Evolutionary conservation across 2,113 vertebrate species (phyloP), one percentile per base, ranked within the genome.

Genomic region (Prietella phreatophila): DNA sequence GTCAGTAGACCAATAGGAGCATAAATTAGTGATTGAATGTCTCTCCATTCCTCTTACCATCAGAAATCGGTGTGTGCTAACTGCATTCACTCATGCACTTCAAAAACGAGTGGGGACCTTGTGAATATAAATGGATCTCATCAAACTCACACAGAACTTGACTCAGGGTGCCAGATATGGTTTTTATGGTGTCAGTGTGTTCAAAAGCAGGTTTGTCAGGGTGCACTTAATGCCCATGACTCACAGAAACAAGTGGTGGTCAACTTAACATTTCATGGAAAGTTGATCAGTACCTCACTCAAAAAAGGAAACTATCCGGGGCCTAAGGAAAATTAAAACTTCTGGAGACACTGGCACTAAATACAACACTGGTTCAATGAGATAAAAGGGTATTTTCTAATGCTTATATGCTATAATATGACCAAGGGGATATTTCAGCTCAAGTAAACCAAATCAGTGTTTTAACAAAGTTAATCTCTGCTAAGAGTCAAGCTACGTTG

Each of bases 1-100:
- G 92, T 93, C 91, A 92, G 94, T 92, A 90, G 91, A 91, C 87
- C 88, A 63, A 63, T 50, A 88, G 86, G 86, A 83, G 79, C 80
- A 76, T 82, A 27, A 33, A 83, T 86, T 36, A 79, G 61, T 50
- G 76, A 84, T 22, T 88, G 79, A 88, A 82, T 61, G 86, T 78
- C 86, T 86, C 80, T 65, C 47, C 42, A 78, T 81, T 63, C 27
- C 65, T 75, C 75, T 80, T 36, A 63, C 87, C 71, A 75, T 67
- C 78, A 75, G 82, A 30, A 71, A 88, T 50, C 79, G 13, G 82
- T 55, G 55, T 78, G 33, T 61, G n/a, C 65, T 83, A 73, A 78
- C 79, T 1, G n/a, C 86, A 71, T 58, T 86, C 75, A 14, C 39
- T 10, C 75, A 56, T 20, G 58, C 27, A 80, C 82, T 84, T 67